Percentiles rank a stretch among this genome's conserved stretches.
phyloP scores from a whole-genome alignment of 2,888 invertebrate species.

The Flexamia atlantica region DNA sequence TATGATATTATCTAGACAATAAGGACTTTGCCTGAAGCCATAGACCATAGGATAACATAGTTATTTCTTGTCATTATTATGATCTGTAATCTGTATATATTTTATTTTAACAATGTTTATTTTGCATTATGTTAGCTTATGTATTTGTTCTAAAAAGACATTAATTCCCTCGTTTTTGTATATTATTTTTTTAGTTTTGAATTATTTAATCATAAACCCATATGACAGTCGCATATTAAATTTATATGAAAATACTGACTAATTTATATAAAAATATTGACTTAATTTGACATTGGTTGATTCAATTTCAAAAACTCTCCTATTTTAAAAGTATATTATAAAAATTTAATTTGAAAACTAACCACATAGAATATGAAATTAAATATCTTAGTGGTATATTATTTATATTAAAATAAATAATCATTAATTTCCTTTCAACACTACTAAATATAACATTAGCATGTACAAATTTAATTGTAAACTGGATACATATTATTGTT shows the following conservation, averaged over 20 bases:
- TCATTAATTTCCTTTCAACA: no score
- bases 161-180: not conserved
- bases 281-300: no score
- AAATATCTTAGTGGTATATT: no score
- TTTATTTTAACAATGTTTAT: slow-evolving; percentile 13
- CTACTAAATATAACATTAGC: no score
- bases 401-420: no score
- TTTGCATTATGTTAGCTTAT: not conserved
- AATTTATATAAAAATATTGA: no score
- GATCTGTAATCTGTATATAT: slow-evolving; percentile 18
- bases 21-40: slow-evolving; percentile 1
- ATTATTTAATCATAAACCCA: not conserved
- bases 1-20: slow-evolving; percentile 37
- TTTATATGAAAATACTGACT: not conserved
- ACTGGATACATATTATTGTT: no score
- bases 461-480: no score
- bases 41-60: not conserved
- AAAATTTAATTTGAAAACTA: no score
- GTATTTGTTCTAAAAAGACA: not conserved
- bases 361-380: no score
- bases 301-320: no score
- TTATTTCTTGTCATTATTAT: not conserved
- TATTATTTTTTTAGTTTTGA: not conserved
- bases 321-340: no score
- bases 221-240: not conserved